These are phyloP conservation scores for Lophotriccus pileatus DNA, from an alignment of 2,797 vertebrate genomes.

Conservation along the genomic window DNA sequence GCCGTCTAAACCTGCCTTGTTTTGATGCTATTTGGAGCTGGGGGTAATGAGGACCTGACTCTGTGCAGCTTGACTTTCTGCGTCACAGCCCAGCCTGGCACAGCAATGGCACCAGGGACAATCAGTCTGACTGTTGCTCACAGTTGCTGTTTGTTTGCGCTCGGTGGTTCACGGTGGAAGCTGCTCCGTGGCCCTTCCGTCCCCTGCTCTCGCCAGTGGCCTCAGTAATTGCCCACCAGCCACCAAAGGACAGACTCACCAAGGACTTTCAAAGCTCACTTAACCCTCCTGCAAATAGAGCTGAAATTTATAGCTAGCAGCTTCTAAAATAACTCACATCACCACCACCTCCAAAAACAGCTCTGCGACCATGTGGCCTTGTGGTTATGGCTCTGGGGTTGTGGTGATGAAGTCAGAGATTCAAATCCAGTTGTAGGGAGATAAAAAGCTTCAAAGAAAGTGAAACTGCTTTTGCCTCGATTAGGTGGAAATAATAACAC, in stretches of 20 bases:
- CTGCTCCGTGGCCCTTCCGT: background rate
- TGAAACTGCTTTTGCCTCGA: conserved; percentile 26
- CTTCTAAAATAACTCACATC: conserved; percentile 60
- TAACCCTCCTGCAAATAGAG: conserved; percentile 4
- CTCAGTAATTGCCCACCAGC: conserved; percentile 13
- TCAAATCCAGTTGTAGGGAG: conserved; percentile 44
- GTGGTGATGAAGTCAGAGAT: conserved; percentile 65
- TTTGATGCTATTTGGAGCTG: conserved; percentile 45
- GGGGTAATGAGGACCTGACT: background rate
- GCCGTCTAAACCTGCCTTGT: conserved; percentile 17
- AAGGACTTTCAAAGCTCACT: background rate
- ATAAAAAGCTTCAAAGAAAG: conserved; percentile 67
- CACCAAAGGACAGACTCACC: background rate
- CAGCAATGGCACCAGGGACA: background rate
- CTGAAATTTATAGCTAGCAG: conserved; percentile 63
- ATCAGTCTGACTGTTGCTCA: background rate
- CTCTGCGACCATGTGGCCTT: conserved; percentile 50
- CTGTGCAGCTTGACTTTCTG: conserved; percentile 1
- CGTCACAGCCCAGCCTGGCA: background rate
- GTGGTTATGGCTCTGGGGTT: conserved; percentile 65
- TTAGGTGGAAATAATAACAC: conserved; percentile 24
- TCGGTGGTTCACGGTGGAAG: conserved; percentile 8
- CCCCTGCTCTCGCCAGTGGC: background rate
- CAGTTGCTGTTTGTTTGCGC: conserved; percentile 16
- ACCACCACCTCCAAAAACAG: conserved; percentile 58